Conservation (phyloP, 1,140 invertebrate genomes). For the Diuraphis noxia region DNA sequence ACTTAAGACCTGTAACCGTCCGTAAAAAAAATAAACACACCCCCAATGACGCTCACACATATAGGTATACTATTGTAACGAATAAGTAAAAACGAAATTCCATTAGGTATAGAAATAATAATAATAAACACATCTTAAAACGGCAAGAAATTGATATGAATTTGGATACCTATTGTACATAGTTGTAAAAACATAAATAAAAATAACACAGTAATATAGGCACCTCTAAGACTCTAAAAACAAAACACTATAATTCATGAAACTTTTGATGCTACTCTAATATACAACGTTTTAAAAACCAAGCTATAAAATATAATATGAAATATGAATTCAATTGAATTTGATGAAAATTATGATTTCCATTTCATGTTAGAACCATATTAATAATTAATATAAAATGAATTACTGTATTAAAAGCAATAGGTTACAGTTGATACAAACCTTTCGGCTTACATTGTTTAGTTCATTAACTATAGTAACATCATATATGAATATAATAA, state of each 20-base stretch:
- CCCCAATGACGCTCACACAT: not conserved
- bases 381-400: not conserved
- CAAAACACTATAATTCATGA: not conserved
- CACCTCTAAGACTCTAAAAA: not conserved
- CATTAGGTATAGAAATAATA: conserved; percentile 1
- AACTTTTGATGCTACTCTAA: not conserved
- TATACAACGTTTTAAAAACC: no score
- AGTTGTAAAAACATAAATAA: not conserved
- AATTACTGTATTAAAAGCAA: not conserved
- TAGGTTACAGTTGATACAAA: no score
- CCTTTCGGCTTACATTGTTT: no score
- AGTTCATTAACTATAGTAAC: not conserved
- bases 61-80: not conserved
- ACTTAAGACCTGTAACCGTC: not conserved
- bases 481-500: not conserved
- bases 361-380: not conserved
- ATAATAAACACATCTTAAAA: not conserved
- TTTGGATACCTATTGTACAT: not conserved
- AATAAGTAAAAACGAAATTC: not conserved
- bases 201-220: not conserved
- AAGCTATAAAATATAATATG: not conserved
- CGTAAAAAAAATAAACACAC: not conserved
- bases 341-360: not conserved
- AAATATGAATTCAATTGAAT: not conserved
- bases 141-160: not conserved